A percentile compares a stretch with the other conserved stretches of the same genome.
Evolutionary conservation across 2,888 invertebrate species (phyloP).

Genomic region (Bugula neritina): DNA sequence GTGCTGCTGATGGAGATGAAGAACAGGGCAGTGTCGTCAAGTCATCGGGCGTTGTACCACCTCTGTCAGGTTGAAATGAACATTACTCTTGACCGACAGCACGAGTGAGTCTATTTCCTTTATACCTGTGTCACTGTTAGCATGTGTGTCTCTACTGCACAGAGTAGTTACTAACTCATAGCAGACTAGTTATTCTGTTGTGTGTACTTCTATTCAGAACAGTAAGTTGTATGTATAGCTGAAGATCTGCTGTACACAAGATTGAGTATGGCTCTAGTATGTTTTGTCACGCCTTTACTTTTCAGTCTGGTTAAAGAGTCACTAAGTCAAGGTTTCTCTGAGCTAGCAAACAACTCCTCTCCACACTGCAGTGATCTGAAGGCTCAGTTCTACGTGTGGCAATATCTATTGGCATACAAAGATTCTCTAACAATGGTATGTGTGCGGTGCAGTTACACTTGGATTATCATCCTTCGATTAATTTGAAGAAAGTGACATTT

Average conservation of each 20-base stretch:
- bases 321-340: background rate
- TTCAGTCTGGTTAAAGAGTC: background rate
- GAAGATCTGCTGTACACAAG: too few species aligned
- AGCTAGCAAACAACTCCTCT: background rate
- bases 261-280: too few species aligned
- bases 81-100: background rate
- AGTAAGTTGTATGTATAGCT: too few species aligned
- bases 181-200: too few species aligned
- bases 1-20: conserved; percentile 9
- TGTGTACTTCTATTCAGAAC: too few species aligned
- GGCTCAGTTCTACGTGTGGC: conserved; percentile 4
- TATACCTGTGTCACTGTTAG: too few species aligned
- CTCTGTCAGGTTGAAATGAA: background rate
- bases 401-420: background rate
- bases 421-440: background rate
- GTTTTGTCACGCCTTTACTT: background rate
- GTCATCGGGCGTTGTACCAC: background rate
- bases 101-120: background rate
- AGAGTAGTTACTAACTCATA: too few species aligned
- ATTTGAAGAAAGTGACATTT: background rate
- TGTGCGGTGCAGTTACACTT: background rate
- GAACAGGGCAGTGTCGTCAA: background rate
- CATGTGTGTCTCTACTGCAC: too few species aligned
- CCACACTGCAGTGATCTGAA: background rate
- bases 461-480: background rate